Evolutionary conservation across 2,113 vertebrate species (phyloP), one percentile per base, ranked within the genome.

Genomic region (Lepisosteus oculatus): DNA sequence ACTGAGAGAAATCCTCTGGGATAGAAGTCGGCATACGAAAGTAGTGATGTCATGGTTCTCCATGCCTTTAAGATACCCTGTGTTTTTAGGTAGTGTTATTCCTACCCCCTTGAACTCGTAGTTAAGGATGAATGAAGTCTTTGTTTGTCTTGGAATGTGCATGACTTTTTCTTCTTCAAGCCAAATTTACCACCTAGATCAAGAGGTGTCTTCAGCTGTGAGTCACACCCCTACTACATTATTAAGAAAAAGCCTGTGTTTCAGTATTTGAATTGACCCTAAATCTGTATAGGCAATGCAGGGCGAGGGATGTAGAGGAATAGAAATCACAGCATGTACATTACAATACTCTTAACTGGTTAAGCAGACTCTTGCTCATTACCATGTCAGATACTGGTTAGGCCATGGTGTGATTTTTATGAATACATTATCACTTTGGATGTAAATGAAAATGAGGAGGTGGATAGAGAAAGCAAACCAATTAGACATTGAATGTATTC

Each of bases 401-500:
- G 69, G 69, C 59, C 70, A 69, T 55, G 62, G 67, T 66, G 75
- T 75, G 71, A 75, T 61, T 61, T 57, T 43, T 59, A 43, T 75
- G 76, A 74, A 78, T 78, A 74, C 55, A 75, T 78, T 78, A 78
- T 55, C 56, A 68, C 55, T 65, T 29, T 2, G 41, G 71, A 73
- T 69, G 45, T 70, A 73, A 76, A 72, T 72, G 67, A 42, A 69
- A 76, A 71, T 55, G 72, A 65, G 67, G 68, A 61, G 67, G 55
- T 65, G 65, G 68, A 47, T 54, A 47, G 69, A 55, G 67, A 68
- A 91, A 86, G 84, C 83, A 72, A 85, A 78, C 89, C 87, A 92
- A 89, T 94, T 92, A 92, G 87, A 86, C 82, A 82, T 83, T 81
- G 17, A 81, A 80, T 70, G 43, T 77, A 67, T 84, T 91, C 88